phyloP scores from a whole-genome alignment of 2,113 vertebrate species.

The Erpornis zantholeuca region DNA sequence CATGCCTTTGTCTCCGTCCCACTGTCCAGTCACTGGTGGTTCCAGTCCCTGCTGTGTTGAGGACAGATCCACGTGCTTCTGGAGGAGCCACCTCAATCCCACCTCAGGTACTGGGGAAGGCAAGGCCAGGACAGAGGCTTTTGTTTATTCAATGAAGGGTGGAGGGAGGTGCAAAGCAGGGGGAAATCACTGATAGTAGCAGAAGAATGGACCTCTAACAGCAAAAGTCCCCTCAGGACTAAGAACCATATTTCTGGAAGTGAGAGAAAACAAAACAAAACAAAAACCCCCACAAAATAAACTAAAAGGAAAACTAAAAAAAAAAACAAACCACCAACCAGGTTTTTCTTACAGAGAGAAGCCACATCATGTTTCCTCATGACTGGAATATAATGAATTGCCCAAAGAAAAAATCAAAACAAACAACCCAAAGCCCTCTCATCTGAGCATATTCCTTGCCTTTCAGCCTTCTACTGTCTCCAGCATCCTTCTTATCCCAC shows the following conservation, averaged over 20 bases:
- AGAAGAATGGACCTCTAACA: background rate
- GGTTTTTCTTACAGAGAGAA: background rate
- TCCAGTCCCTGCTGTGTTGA: background rate
- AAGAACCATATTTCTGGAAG: background rate
- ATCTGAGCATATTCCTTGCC: background rate
- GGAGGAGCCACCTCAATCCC: background rate
- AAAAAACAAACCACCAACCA: background rate
- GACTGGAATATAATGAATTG: background rate
- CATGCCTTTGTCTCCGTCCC: background rate
- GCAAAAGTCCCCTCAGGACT: background rate
- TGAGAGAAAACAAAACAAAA: background rate
- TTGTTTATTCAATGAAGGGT: background rate
- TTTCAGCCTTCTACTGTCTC: background rate
- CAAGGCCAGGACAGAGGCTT: background rate
- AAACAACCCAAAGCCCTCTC: background rate
- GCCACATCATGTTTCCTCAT: background rate
- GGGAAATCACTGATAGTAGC: background rate
- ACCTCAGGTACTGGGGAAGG: background rate
- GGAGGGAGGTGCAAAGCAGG: background rate
- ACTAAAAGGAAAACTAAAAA: background rate
- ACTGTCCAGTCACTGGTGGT: background rate
- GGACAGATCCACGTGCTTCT: background rate
- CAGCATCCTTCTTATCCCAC: background rate
- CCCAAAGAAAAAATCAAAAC: background rate
- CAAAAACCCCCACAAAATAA: background rate